Percentiles rank a stretch among this genome's conserved stretches.
Evolutionary conservation across 2,888 invertebrate genomes (phyloP).

Genomic region (Ptychoptera albimana): DNA sequence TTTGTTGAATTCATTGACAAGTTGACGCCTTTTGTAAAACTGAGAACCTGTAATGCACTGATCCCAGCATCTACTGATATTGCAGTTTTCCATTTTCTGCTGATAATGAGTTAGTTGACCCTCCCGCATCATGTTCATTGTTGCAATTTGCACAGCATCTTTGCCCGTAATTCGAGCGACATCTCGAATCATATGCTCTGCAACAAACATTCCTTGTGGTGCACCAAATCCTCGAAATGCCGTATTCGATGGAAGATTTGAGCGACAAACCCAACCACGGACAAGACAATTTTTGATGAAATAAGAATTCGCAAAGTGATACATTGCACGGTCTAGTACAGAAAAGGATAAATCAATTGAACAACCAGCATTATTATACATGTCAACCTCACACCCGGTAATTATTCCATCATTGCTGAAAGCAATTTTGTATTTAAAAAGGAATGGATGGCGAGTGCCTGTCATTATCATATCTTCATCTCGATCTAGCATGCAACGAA

Average conservation of each 20-base stretch:
- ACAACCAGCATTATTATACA: slow-evolving; percentile 73
- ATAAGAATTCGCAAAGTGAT: slow-evolving; percentile 73
- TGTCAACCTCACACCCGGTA: slow-evolving; percentile 49
- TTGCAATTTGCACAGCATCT: slow-evolving; percentile 44
- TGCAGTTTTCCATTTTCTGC: slow-evolving; percentile 56
- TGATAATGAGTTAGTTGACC: slow-evolving; percentile 65
- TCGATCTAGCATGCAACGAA: slow-evolving; percentile 77
- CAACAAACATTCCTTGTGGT: slow-evolving; percentile 80
- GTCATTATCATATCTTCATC: slow-evolving; percentile 88
- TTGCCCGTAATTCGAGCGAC: slow-evolving; percentile 54
- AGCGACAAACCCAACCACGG: slow-evolving; percentile 61
- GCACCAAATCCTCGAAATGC: slow-evolving; percentile 88
- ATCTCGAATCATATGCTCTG: slow-evolving; percentile 61
- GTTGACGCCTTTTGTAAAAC: slow-evolving; percentile 38
- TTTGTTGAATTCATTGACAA: slow-evolving; percentile 55
- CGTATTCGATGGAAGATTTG: slow-evolving; percentile 82
- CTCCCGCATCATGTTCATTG: slow-evolving; percentile 64
- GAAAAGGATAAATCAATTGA: slow-evolving; percentile 64
- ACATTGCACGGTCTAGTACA: slow-evolving; percentile 57
- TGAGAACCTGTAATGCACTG: slow-evolving; percentile 56
- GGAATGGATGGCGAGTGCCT: slow-evolving; percentile 81
- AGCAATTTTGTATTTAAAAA: slow-evolving; percentile 69
- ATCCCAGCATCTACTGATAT: slow-evolving; percentile 56
- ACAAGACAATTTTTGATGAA: slow-evolving; percentile 57
- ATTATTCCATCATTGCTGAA: slow-evolving; percentile 62